phyloP scores from a whole-genome alignment of 1,140 invertebrate genomes.

The Drosophila sulfurigaster region DNA sequence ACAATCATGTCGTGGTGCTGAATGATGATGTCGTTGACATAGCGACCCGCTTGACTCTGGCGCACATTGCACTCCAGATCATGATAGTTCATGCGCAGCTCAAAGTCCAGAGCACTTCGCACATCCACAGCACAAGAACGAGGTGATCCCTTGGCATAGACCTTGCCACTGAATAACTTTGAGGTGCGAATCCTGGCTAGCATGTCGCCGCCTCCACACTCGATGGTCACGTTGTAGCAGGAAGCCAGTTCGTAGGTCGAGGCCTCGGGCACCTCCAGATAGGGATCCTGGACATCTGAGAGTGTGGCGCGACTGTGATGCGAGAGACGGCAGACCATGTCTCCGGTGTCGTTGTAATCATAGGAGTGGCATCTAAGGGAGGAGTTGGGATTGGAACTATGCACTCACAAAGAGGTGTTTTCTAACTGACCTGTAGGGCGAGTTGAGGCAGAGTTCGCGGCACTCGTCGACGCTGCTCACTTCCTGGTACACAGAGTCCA shows the following conservation, averaged over 20 bases:
- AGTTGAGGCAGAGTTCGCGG: constrained; percentile 94
- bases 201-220: constrained; percentile 96
- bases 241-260: constrained; percentile 96
- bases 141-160: constrained; percentile 97
- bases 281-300: constrained; percentile 95
- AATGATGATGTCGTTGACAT: constrained; percentile 95
- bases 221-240: constrained; percentile 97
- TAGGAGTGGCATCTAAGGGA: constrained; percentile 93
- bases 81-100: constrained; percentile 95
- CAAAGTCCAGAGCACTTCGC: constrained; percentile 93
- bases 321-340: constrained; percentile 95
- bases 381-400: too few relatives aligned
- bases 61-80: constrained; percentile 96
- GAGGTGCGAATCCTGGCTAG: constrained; percentile 95
- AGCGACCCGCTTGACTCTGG: constrained; percentile 93
- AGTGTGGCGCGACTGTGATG: constrained; percentile 95
- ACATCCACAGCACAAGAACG: constrained; percentile 96
- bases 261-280: constrained; percentile 94
- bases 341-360: constrained; percentile 97
- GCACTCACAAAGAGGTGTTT: too few relatives aligned
- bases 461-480: constrained; percentile 94
- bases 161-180: constrained; percentile 96
- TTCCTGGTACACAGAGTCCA: constrained; percentile 96
- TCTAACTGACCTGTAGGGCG: constrained; percentile 88
- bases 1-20: constrained; percentile 98